These are phyloP conservation scores for Helicorthomorpha holstii DNA, from an alignment of 1,140 invertebrate species.

Conservation along the genomic window DNA sequence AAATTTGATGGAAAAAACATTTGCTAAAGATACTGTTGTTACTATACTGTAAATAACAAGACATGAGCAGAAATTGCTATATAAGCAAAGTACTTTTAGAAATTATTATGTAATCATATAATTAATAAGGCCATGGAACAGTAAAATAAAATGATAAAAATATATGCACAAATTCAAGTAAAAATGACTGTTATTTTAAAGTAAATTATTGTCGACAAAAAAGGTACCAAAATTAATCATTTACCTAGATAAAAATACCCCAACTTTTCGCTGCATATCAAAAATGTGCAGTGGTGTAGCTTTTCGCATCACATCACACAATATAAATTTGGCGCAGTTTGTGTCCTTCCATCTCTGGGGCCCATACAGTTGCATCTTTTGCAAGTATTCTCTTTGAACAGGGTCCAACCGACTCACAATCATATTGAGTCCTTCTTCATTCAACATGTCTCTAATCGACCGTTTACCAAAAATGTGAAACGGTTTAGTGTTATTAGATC, in stretches of 20 bases:
- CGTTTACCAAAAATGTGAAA: not conserved
- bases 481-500: too few species aligned
- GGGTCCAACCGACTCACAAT: conserved; percentile 5
- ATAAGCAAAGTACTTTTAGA: too few species aligned
- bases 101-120: too few species aligned
- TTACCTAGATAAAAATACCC: conserved; percentile 7
- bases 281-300: conserved; percentile 2
- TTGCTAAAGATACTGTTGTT: too few species aligned
- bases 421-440: conserved; percentile 4
- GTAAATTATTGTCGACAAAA: not conserved
- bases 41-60: too few species aligned
- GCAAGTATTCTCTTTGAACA: conserved; percentile 4
- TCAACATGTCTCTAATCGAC: not conserved
- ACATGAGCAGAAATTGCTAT: too few species aligned
- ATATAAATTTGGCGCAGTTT: conserved; percentile 6
- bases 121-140: too few species aligned
- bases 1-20: too few species aligned
- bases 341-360: conserved; percentile 6
- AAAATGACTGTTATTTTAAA: too few species aligned
- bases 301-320: conserved; percentile 7
- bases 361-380: conserved; percentile 6
- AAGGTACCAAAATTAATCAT: not conserved
- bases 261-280: conserved; percentile 4
- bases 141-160: too few species aligned
- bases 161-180: too few species aligned